Evolutionary conservation across 2,888 invertebrate genomes (phyloP), one percentile per base, ranked within the genome.

Genomic region (Myopa tessellatipennis): DNA sequence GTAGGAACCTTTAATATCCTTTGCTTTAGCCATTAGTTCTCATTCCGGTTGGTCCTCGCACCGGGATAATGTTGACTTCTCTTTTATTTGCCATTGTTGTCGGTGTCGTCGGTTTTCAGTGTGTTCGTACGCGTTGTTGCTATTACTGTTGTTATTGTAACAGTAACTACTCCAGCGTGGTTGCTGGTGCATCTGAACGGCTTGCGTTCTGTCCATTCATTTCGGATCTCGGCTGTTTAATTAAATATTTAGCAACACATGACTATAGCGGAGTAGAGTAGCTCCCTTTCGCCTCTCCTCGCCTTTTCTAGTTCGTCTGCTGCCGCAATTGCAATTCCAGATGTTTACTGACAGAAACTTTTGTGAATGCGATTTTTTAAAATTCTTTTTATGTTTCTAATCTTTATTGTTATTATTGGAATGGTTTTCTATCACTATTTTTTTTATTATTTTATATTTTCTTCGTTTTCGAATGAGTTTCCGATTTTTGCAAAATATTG

Each of bases 241-340:
- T 73, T 73, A 73, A 73, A 73, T 63, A 73, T 63, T 73, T 73
- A 61, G 73, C 50, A 18, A 45, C 73, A 63, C 61, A 73, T 73
- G 73, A 63, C 73, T 63, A 73, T 50, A 63, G 16, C 60, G 16
- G 16, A 60, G 6, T 18, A 60, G 18, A 18, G 18, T 14, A 60
- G 6, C 16, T 6, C 60, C 60, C 3, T 4, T 18, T 12, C 55
- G 12, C 10, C 16, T 55, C 10, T 55, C 55, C 55, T 26, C 2
- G 26, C 26, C 26, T 26, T 26, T 26, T 26, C 26, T 26, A 26
- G 26, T 26, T 26, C 26, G 26, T 26, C 26, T 26, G 26, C 26
- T 26, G 1, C 1, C 26, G 26, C 7, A 45, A 45, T 45, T 45
- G 45, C 45, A 45, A 26, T 26, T 26, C 26, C 26, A 26, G 26